Conservation (phyloP, 2,888 invertebrate species). For the Harpalus rufipes region DNA sequence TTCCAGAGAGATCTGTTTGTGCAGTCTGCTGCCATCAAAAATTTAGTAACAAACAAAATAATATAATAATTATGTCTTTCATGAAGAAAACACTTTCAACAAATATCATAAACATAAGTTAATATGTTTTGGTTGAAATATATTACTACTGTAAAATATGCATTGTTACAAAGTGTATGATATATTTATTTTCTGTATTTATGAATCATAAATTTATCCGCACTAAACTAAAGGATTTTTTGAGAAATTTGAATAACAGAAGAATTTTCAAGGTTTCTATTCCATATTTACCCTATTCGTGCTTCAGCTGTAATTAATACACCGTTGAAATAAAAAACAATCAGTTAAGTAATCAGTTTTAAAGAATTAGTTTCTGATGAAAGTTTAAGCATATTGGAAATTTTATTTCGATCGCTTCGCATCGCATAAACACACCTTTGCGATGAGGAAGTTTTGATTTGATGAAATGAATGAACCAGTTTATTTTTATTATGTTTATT, state of each 20-base stretch:
- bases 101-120: too few species aligned
- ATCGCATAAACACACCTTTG: constrained; percentile 12
- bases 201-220: not conserved
- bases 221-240: not conserved
- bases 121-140: not conserved
- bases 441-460: constrained; percentile 6
- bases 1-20: too few species aligned
- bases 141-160: not conserved
- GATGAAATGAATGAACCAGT: constrained; percentile 17
- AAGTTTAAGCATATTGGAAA: constrained; percentile 13
- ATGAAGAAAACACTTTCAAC: too few species aligned
- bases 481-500: constrained; percentile 16
- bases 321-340: not conserved
- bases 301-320: not conserved
- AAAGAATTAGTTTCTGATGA: not conserved
- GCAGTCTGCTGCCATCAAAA: too few species aligned
- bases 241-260: not conserved
- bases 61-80: too few species aligned
- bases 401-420: constrained; percentile 13
- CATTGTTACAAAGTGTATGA: not conserved
- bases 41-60: too few species aligned
- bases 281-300: not conserved
- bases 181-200: not conserved
- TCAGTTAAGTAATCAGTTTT: not conserved
- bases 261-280: not conserved